Percentiles rank a stretch among this genome's conserved stretches.
Conservation (phyloP, 2,797 vertebrate genomes). For the Zenarchopterus dispar region DNA sequence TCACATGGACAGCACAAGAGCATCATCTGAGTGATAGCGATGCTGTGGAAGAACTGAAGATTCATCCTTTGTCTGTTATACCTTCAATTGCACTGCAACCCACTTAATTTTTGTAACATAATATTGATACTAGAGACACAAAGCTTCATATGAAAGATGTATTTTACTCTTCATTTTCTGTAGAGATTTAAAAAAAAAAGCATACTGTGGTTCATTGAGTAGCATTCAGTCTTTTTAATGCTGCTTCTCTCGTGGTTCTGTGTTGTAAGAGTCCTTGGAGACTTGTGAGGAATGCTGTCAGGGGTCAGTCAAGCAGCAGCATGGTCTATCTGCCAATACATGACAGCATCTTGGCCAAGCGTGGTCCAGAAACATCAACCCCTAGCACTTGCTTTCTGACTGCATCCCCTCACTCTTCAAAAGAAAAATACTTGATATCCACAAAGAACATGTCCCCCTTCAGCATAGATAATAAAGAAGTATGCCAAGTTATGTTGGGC, state of each 20-base stretch:
- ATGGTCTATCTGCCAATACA: conserved; percentile 53
- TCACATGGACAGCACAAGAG: conserved; percentile 57
- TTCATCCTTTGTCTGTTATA: not conserved
- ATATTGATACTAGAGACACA: not conserved
- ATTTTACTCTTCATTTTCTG: not conserved
- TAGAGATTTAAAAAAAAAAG: conserved; percentile 2
- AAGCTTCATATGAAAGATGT: not conserved
- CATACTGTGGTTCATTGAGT: conserved; percentile 14
- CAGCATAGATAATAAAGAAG: conserved; percentile 38
- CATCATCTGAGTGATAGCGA: conserved; percentile 13
- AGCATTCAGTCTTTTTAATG: conserved; percentile 34
- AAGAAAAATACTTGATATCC: conserved; percentile 39
- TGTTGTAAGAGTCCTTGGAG: conserved; percentile 50
- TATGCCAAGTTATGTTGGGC: conserved; percentile 46
- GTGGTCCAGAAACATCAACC: conserved; percentile 38
- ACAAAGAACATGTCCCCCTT: conserved; percentile 32
- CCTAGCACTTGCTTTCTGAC: conserved; percentile 34
- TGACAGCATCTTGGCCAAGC: conserved; percentile 61
- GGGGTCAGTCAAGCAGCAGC: conserved; percentile 47
- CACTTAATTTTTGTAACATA: too few relatives aligned
- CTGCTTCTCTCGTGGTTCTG: conserved; percentile 39
- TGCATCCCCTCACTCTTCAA: conserved; percentile 7
- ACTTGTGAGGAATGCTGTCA: conserved; percentile 46
- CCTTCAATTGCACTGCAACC: not conserved
- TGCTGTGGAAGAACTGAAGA: not conserved